These are phyloP conservation scores for Rhinoptilus africanus DNA, from an alignment of 2,113 vertebrate genomes.

Conservation along the genomic window DNA sequence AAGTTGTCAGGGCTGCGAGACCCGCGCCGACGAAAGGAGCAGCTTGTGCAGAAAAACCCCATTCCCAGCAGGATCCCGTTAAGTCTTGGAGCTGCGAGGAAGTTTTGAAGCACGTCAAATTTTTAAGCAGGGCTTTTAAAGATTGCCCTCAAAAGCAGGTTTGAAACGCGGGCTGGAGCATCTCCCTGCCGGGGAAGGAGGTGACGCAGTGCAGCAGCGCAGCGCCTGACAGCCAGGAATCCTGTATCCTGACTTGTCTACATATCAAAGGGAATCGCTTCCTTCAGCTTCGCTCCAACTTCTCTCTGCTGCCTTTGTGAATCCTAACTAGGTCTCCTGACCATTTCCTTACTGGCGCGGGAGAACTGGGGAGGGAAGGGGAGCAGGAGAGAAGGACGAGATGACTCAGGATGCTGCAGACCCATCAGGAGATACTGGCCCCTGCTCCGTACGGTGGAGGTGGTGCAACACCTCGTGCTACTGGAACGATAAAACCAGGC, in stretches of 20 bases:
- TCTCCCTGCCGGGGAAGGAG: not conserved
- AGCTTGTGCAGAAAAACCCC: not conserved
- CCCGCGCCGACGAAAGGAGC: accelerated
- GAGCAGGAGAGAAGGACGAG: not conserved
- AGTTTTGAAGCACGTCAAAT: not conserved
- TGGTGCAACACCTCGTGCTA: not conserved
- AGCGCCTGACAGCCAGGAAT: not conserved
- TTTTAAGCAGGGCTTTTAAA: slow-evolving; percentile 11
- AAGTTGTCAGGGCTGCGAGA: not conserved
- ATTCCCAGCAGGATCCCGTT: not conserved
- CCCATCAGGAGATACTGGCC: not conserved
- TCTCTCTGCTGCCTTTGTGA: not conserved
- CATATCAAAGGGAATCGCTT: slow-evolving; percentile 30
- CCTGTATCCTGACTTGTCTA: not conserved
- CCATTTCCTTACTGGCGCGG: not conserved
- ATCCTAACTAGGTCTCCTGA: slow-evolving; percentile 13
- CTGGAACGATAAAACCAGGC: not conserved
- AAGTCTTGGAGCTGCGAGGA: not conserved
- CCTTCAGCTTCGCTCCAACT: not conserved
- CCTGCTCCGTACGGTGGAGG: not conserved
- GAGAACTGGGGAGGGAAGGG: not conserved
- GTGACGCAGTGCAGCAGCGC: slow-evolving; percentile 28
- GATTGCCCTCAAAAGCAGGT: not conserved
- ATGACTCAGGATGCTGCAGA: slow-evolving; percentile 15
- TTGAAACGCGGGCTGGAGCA: accelerated